Conservation (phyloP, 2,888 invertebrate species). For the Oscheius sp. region DNA sequence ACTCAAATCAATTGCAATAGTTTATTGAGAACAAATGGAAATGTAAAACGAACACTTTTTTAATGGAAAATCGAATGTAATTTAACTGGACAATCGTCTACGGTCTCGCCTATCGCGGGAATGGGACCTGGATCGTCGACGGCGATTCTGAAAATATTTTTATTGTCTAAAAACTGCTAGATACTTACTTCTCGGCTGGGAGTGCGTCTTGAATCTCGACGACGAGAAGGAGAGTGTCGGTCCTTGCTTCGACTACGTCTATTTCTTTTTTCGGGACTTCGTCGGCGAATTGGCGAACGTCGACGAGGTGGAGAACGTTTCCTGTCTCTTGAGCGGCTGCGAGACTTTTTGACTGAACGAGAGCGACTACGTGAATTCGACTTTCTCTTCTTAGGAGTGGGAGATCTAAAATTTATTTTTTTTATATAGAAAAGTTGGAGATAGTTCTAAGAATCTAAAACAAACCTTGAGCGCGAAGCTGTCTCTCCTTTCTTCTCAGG, state of each 20-base stretch:
- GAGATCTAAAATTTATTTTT: not conserved
- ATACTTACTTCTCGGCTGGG: slow-evolving; percentile 7
- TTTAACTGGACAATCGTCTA: slow-evolving; percentile 11
- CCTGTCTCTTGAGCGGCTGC: not conserved
- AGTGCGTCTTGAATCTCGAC: not conserved
- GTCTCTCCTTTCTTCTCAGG: not conserved
- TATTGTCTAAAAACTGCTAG: not conserved
- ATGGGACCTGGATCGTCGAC: not conserved
- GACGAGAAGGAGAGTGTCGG: not conserved
- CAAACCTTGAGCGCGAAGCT: too few relatives aligned
- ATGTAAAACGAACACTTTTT: too few relatives aligned
- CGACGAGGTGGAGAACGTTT: not conserved
- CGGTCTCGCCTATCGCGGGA: slow-evolving; percentile 14
- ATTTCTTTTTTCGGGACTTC: not conserved
- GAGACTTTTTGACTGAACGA: not conserved
- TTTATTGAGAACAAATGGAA: too few relatives aligned
- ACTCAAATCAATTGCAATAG: too few relatives aligned
- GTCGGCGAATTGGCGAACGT: slow-evolving; percentile 2
- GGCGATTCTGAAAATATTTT: not conserved
- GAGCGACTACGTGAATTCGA: not conserved
- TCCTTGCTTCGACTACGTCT: not conserved
- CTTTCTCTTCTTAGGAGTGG: not conserved
- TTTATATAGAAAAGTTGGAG: not conserved
- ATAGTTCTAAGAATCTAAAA: not conserved
- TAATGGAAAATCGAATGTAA: not conserved